Percentiles rank a stretch among this genome's conserved stretches.
phyloP scores from a whole-genome alignment of 2,113 vertebrate species.

The Plecturocebus donacophilus region DNA sequence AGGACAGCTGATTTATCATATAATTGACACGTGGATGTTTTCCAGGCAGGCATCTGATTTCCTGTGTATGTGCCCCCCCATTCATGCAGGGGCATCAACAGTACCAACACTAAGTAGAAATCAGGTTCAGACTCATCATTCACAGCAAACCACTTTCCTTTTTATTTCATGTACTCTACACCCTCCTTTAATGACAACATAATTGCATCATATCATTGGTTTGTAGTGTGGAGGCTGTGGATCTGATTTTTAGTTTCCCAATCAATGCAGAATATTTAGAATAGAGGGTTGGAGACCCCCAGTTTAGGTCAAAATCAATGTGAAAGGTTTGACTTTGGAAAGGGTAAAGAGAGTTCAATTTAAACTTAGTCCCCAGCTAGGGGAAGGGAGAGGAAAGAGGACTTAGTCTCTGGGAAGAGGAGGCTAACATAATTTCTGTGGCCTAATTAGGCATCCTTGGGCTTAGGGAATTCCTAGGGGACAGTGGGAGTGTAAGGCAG shows the following conservation, averaged over 20 bases:
- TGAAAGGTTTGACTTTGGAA: background rate
- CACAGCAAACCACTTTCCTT: background rate
- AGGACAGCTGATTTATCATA: background rate
- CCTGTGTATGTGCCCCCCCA: background rate
- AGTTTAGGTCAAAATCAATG: background rate
- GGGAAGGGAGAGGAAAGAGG: background rate
- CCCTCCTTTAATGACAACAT: background rate
- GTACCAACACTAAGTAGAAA: background rate
- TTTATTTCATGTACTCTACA: background rate
- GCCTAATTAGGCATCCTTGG: background rate
- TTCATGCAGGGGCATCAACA: background rate
- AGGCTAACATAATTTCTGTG: background rate
- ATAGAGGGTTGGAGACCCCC: background rate
- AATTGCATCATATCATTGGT: background rate
- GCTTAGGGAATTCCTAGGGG: background rate
- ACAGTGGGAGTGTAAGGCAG: background rate
- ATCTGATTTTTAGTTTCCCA: constrained; percentile 18
- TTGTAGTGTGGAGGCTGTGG: background rate
- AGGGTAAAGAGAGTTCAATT: background rate
- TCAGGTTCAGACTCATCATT: background rate
- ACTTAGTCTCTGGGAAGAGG: background rate
- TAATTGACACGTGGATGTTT: background rate
- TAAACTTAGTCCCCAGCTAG: background rate
- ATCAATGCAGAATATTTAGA: background rate
- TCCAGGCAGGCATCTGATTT: background rate